Percentiles rank a stretch among this genome's conserved stretches.
Evolutionary conservation across 2,113 vertebrate genomes (phyloP).

Genomic region (Tonatia bakeri): DNA sequence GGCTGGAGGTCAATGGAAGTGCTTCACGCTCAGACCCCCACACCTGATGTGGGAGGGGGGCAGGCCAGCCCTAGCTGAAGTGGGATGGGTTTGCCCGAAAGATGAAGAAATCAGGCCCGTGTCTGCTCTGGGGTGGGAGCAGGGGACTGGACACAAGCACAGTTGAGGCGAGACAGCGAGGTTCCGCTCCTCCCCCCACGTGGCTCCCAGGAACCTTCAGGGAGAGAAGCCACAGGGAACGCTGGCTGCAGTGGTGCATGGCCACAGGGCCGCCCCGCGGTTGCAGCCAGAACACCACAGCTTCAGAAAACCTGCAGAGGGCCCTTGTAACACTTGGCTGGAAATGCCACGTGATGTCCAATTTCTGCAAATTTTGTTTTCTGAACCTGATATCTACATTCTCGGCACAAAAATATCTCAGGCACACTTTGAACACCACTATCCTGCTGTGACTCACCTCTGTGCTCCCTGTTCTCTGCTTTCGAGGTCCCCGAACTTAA

Average conservation of each 20-base stretch:
- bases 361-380: background rate
- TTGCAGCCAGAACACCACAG: background rate
- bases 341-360: background rate
- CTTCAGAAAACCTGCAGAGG: background rate
- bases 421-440: accelerated
- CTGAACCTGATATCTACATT: background rate
- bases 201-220: background rate
- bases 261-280: background rate
- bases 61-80: accelerated
- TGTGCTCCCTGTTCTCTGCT: background rate
- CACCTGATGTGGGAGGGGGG: accelerated
- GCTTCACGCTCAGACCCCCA: accelerated
- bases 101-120: too few relatives aligned
- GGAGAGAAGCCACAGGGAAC: background rate
- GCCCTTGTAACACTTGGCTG: background rate
- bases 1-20: background rate
- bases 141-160: too few relatives aligned
- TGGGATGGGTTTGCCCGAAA: background rate
- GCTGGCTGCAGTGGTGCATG: background rate
- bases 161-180: too few relatives aligned
- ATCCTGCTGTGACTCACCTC: background rate
- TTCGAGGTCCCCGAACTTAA: background rate
- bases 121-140: accelerated
- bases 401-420: background rate
- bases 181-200: background rate